phyloP scores from a whole-genome alignment of 2,888 invertebrate species.

The Meiosimyza platycephala region DNA sequence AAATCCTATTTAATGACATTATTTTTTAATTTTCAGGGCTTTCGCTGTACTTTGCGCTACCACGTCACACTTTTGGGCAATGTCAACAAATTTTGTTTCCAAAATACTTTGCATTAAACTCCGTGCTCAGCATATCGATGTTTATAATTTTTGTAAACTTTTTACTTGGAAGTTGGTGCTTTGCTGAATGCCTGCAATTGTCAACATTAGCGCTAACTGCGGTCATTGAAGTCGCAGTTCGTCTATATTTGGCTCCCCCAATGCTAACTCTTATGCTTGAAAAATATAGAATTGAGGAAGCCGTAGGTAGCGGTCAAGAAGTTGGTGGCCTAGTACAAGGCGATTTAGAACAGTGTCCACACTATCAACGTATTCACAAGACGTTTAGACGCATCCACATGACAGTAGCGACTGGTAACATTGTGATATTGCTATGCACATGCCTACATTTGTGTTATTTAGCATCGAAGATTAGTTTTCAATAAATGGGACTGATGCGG shows the following conservation, averaged over 20 bases:
- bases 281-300: conserved; percentile 80
- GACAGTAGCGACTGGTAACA: conserved; percentile 83
- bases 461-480: conserved; percentile 66
- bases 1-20: too few relatives aligned
- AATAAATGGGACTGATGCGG: conserved; percentile 12
- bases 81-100: conserved; percentile 90
- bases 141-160: conserved; percentile 73
- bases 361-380: conserved; percentile 80
- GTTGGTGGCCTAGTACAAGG: conserved; percentile 80
- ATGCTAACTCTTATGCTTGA: conserved; percentile 79
- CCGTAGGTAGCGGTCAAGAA: conserved; percentile 83
- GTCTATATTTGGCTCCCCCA: conserved; percentile 81
- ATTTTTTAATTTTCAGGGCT: conserved; percentile 73
- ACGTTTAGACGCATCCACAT: conserved; percentile 83
- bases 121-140: conserved; percentile 78
- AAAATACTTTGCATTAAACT: conserved; percentile 85
- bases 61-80: conserved; percentile 87
- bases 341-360: conserved; percentile 79
- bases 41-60: conserved; percentile 85
- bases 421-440: conserved; percentile 76
- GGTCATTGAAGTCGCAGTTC: conserved; percentile 79
- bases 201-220: conserved; percentile 58
- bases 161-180: conserved; percentile 70
- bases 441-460: conserved; percentile 77
- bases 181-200: conserved; percentile 71